Percentiles rank a stretch among this genome's conserved stretches.
These are phyloP conservation scores for Liolophura sinensis DNA, from an alignment of 1,140 invertebrate genomes.

Conservation along the genomic window DNA sequence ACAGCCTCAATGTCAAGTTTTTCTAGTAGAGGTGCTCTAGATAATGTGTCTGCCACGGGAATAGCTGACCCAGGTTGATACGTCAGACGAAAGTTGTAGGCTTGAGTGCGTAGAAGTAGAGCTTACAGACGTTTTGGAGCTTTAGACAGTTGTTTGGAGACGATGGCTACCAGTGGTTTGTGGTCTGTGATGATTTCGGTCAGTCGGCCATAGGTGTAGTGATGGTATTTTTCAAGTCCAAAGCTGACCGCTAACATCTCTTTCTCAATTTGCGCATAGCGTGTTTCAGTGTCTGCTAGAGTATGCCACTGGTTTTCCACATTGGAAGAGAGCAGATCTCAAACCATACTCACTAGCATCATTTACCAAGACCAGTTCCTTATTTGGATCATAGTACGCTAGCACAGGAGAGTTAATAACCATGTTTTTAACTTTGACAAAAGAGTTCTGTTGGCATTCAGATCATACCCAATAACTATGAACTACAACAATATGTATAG, in stretches of 20 bases:
- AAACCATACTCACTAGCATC: constrained; percentile 6
- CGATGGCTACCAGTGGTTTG: constrained; percentile 10
- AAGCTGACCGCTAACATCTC: constrained; percentile 25
- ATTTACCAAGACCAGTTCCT: constrained; percentile 9
- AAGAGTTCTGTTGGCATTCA: too few species aligned
- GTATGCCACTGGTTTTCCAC: constrained; percentile 27
- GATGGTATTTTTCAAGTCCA: constrained; percentile 61
- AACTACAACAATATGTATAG: too few species aligned
- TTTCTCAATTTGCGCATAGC: constrained; percentile 34
- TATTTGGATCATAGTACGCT: constrained; percentile 22
- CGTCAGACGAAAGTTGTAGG: constrained; percentile 1
- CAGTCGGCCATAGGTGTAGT: constrained; percentile 54
- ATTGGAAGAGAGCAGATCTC: constrained; percentile 14
- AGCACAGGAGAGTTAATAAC: constrained; percentile 13
- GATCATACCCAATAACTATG: too few species aligned
- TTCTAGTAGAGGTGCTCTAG: neutral
- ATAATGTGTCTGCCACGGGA: constrained; percentile 2
- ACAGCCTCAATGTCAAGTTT: too few species aligned
- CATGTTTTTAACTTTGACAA: too few species aligned
- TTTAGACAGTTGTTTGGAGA: too few species aligned
- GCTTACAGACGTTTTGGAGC: too few species aligned
- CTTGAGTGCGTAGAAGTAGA: neutral
- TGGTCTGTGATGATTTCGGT: constrained; percentile 19
- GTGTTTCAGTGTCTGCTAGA: constrained; percentile 19
- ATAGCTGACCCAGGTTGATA: constrained; percentile 2